phyloP scores from a whole-genome alignment of 2,797 vertebrate genomes.

The Australoheros facetus region DNA sequence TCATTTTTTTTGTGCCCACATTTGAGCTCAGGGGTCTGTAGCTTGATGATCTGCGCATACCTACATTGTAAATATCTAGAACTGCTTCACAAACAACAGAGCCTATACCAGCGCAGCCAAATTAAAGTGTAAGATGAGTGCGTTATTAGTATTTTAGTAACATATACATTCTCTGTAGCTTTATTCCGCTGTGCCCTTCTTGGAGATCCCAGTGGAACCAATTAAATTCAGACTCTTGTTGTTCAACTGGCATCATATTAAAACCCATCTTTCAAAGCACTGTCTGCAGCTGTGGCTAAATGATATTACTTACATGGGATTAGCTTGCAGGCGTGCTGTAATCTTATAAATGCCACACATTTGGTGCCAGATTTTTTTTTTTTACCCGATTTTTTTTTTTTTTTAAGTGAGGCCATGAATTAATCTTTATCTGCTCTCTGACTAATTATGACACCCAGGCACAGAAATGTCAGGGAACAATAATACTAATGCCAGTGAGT shows the following conservation, averaged over 20 bases:
- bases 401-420: slow-evolving; percentile 8
- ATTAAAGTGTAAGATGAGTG: slow-evolving; percentile 25
- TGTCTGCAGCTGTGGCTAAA: slow-evolving; percentile 43
- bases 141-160: slow-evolving; percentile 41
- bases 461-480: background rate
- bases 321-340: slow-evolving; percentile 31
- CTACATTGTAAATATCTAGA: background rate
- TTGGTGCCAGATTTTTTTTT: slow-evolving; percentile 4
- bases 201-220: slow-evolving; percentile 47
- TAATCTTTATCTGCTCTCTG: slow-evolving; percentile 19
- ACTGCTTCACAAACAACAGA: background rate
- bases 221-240: slow-evolving; percentile 47
- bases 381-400: background rate
- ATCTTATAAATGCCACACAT: slow-evolving; percentile 46
- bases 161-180: slow-evolving; percentile 37
- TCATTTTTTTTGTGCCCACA: background rate
- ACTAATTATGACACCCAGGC: slow-evolving; percentile 4
- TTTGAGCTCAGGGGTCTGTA: background rate
- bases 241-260: slow-evolving; percentile 46
- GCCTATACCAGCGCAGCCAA: background rate
- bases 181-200: slow-evolving; percentile 38
- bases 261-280: slow-evolving; percentile 27
- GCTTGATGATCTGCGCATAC: background rate
- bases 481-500: background rate
- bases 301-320: slow-evolving; percentile 52